phyloP scores from a whole-genome alignment of 2,797 vertebrate species.

The Tragelaphus oryx region DNA sequence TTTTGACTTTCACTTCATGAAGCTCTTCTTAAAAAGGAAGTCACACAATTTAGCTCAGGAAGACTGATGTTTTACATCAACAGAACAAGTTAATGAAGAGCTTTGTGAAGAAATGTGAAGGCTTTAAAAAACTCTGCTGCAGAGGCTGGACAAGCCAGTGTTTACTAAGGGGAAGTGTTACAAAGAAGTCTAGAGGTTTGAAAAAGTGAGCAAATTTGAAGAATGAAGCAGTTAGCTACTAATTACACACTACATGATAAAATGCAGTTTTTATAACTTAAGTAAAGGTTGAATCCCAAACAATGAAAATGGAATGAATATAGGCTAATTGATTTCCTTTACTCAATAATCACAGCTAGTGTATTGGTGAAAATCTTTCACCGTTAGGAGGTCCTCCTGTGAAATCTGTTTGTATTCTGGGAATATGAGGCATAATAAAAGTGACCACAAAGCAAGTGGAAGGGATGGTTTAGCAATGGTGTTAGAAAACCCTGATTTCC shows the following conservation, averaged over 20 bases:
- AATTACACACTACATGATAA: neutral
- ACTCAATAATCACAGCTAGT: neutral
- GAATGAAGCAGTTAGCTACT: neutral
- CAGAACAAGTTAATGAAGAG: neutral
- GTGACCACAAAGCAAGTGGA: neutral
- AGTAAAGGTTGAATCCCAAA: neutral
- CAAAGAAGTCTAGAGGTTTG: neutral
- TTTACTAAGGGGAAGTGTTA: neutral
- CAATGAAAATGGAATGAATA: neutral
- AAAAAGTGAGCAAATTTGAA: neutral
- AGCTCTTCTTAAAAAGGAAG: neutral
- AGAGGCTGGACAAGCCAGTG: neutral
- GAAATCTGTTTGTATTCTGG: neutral
- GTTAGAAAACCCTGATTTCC: neutral
- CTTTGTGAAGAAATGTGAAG: neutral
- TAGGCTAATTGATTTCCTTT: neutral
- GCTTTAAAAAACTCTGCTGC: neutral
- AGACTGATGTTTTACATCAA: neutral
- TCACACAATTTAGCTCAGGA: neutral
- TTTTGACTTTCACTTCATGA: conserved; percentile 13
- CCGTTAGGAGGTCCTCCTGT: neutral
- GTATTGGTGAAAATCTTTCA: neutral
- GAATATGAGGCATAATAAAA: neutral
- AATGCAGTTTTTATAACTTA: neutral
- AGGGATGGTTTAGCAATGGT: neutral